Base-by-base conservation (phyloP, 1,140 invertebrate genomes). In the Cotesia vestalis region DNA sequence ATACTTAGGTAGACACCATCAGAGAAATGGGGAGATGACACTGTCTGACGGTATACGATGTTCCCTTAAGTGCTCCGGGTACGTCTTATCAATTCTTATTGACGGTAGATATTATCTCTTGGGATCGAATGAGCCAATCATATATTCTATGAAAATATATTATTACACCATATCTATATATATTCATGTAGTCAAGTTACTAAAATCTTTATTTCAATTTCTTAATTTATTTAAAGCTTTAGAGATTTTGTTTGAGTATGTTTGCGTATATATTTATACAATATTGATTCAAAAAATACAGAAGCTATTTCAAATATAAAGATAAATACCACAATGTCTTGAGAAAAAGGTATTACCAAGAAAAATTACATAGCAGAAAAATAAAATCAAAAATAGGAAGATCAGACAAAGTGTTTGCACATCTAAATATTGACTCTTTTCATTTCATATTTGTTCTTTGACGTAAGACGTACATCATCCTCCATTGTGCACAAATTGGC, bases 41-140 rank as follows among this genome's bases (percentile, higher is more conserved):
- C 70, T 75, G 72, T 63, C 70, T 64, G 46, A 71, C 62, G 53
- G 73, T 75, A 72, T 75, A 73, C 64, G 63, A 71, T 76, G 64
- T 61, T 71, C 73, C 52, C 71, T 72, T 75, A 78, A 78, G 77
- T 78, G 75, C 77, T 76, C 76, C 14, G 70, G 66, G 71, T 73
- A 78, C 75, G 38, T 69, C 74, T 76, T 78, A 76, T 75, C 75
- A 78, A 78, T 78, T 78, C 70, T 64, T 75, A 61, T 57, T 59
- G 36, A 74, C 69, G 73, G 55, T 51, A 69, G 38, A 36, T 67
- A 68, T 69, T 69, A 75, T 68, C 67, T 75, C 69, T 72, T 67
- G 61, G 17, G 55, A 63, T 20, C 20, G 8, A 20, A 51, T 53
- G 36, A 57, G 8, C 17, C 17, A 9, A 36, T 27, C 17, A 35